phyloP scores from a whole-genome alignment of 2,888 invertebrate genomes.

The Brenthis ino region DNA sequence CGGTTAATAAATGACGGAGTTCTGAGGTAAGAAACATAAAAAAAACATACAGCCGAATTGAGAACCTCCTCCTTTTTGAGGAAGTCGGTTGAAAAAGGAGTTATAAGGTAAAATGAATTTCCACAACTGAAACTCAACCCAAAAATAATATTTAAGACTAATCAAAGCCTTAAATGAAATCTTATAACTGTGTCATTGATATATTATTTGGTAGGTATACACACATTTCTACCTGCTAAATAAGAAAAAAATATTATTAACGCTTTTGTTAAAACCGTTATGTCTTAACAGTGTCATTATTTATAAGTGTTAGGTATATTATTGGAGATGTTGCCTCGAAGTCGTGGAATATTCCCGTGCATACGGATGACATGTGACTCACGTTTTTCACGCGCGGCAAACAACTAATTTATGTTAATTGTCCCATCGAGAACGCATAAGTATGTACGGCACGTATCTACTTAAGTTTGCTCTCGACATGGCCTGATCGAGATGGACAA shows the following conservation, averaged over 20 bases:
- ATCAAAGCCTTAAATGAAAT: no score
- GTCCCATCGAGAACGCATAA: conserved; percentile 57
- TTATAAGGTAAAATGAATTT: no score
- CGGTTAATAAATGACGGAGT: no score
- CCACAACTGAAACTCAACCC: no score
- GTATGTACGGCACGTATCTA: conserved; percentile 70
- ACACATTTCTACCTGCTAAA: no score
- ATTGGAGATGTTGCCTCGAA: conserved; percentile 43
- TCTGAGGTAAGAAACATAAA: no score
- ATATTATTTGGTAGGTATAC: no score
- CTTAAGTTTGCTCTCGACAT: conserved; percentile 56
- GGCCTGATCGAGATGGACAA: conserved; percentile 45
- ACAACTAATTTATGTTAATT: conserved; percentile 79
- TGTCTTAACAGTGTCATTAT: conserved; percentile 41
- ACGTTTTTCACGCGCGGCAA: conserved; percentile 77
- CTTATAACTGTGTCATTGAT: no score
- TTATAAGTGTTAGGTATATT: conserved; percentile 46
- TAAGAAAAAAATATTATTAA: not conserved
- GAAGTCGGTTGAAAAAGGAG: no score
- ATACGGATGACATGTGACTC: conserved; percentile 65
- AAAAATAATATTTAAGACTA: no score
- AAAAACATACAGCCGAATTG: no score
- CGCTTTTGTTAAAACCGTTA: conserved; percentile 40
- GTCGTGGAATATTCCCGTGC: conserved; percentile 45
- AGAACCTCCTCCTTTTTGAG: no score